Evolutionary conservation across 2,888 invertebrate species (phyloP), one percentile per base, ranked within the genome.

Genomic region (Lasioglossum pauxillum): DNA sequence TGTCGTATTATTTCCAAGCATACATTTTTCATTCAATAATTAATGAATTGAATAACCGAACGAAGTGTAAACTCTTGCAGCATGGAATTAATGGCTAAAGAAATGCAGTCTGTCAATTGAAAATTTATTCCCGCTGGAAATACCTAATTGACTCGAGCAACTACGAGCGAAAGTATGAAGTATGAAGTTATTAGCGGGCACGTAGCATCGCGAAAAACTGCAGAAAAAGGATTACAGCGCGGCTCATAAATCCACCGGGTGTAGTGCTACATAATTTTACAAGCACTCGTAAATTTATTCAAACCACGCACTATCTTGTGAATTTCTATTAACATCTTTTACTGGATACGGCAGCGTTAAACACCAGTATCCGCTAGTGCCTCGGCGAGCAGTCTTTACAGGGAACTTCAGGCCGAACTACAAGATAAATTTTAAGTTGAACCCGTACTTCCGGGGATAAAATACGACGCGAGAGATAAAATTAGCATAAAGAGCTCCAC

Each of bases 291-390:
- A 69, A 77, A 77, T 77, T 49, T 64, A 49, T 31, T 35, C 38
- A 49, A 77, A 69, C 67, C 31, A 38, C 67, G 35, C 46, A 67
- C 35, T 69, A 77, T 46, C 76, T 67, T n/a, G 49, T 10, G 67
- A 77, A 77, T 49, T 77, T 77, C 77, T 77, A 69, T 77, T 77
- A 77, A 38, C 69, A 69, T 77, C 67, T 69, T 77, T 77, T 77
- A 69, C 69, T 35, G 35, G 49, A 38, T 16, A 38, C 38, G 16
- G 35, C n/a, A 76, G 19, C 35, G 35, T 49, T 23, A 77, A 49
- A n/a, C 69, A 49, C 69, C 31, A 4, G 46, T 49, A 35, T 77
- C 46, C 35, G 35, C 16, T 10, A 10, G 31, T 46, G 44, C 67
- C 35, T 67, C 31, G 35, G 67, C 19, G 69, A 69, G 35, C 67